phyloP scores from a whole-genome alignment of 2,888 invertebrate species.

The Erebia epiphron region DNA sequence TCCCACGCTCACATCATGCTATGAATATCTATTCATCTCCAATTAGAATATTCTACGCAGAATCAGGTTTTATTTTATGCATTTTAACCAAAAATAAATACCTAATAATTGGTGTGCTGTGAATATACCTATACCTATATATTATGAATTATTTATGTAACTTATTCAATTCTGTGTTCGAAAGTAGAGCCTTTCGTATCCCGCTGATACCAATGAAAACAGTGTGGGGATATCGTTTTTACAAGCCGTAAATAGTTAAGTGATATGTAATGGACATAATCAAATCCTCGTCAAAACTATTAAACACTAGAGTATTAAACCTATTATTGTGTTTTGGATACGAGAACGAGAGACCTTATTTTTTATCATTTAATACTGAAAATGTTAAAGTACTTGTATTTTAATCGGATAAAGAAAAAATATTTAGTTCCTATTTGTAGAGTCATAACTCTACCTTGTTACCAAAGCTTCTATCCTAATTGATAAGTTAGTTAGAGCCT shows the following conservation, averaged over 20 bases:
- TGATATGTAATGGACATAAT: conserved; percentile 62
- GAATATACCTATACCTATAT: too few relatives aligned
- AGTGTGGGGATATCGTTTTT: conserved; percentile 58
- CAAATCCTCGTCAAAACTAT: conserved; percentile 36
- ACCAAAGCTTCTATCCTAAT: too few relatives aligned
- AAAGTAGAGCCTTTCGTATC: conserved; percentile 49
- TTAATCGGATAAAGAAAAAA: too few relatives aligned
- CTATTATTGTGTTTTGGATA: neutral
- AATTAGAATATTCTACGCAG: neutral
- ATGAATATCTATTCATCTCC: too few relatives aligned
- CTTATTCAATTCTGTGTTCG: conserved; percentile 12
- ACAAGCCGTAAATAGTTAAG: conserved; percentile 67
- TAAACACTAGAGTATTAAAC: neutral
- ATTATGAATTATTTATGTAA: neutral
- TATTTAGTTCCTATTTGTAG: too few relatives aligned
- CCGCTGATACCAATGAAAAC: conserved; percentile 51
- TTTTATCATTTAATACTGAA: too few relatives aligned
- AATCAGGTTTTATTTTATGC: too few relatives aligned
- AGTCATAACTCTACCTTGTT: too few relatives aligned
- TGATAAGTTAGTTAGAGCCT: too few relatives aligned
- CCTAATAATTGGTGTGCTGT: neutral
- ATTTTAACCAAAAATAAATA: neutral
- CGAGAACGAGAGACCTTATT: too few relatives aligned
- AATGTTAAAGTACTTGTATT: too few relatives aligned
- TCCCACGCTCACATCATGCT: too few relatives aligned